These are phyloP conservation scores for Allacma fusca DNA, from an alignment of 2,888 invertebrate genomes.

Conservation along the genomic window DNA sequence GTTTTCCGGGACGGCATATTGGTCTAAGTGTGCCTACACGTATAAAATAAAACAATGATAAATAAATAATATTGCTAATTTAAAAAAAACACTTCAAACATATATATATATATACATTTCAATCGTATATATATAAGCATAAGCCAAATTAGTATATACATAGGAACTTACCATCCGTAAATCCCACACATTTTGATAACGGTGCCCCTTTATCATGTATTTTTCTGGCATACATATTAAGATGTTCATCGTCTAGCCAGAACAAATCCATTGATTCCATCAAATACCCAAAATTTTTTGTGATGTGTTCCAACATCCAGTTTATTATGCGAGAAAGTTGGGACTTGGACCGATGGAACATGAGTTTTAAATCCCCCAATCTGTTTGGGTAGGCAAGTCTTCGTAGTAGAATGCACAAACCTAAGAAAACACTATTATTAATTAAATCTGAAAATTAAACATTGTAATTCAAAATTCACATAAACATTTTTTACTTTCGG, in stretches of 20 bases:
- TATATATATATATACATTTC: no score
- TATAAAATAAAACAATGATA: not conserved
- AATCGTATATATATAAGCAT: not conserved
- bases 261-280: not conserved
- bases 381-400: conserved; percentile 35
- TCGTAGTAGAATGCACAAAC: conserved; percentile 36
- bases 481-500: conserved; percentile 13
- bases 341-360: not conserved
- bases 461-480: not conserved
- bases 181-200: conserved; percentile 27
- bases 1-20: not conserved
- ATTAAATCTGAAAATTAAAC: not conserved
- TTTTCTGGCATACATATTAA: not conserved
- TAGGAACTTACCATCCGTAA: conserved; percentile 36
- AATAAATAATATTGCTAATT: no score
- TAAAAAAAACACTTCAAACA: no score
- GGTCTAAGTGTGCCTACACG: no score
- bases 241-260: not conserved
- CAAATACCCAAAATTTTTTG: not conserved
- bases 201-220: conserved; percentile 19
- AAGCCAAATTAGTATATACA: not conserved
- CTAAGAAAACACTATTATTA: not conserved
- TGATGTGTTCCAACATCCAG: not conserved
- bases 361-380: not conserved
- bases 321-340: conserved; percentile 24